Evolutionary conservation across 2,888 invertebrate genomes (phyloP).

Genomic region (Encarsia formosa): DNA sequence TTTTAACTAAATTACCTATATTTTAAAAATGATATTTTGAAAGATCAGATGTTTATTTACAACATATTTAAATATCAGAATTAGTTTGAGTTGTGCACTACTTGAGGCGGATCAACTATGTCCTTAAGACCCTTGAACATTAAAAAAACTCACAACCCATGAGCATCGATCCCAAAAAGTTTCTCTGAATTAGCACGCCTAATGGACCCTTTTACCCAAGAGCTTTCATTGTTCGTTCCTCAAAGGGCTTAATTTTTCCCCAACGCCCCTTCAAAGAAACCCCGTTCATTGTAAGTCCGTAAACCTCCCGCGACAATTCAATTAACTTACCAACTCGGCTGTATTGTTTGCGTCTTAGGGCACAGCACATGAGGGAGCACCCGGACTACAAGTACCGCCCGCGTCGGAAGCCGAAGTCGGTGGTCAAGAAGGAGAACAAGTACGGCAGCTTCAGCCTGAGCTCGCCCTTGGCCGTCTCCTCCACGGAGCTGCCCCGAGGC

Average conservation of each 20-base stretch:
- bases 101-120: too few species aligned
- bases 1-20: too few species aligned
- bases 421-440: constrained; percentile 76
- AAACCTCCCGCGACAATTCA: not conserved
- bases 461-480: constrained; percentile 54
- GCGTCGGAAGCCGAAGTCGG: constrained; percentile 79
- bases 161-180: too few species aligned
- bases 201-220: not conserved
- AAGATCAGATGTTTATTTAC: too few species aligned
- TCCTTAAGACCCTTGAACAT: too few species aligned
- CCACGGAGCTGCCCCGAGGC: constrained; percentile 33
- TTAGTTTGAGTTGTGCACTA: too few species aligned
- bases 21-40: too few species aligned
- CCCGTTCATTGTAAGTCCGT: not conserved
- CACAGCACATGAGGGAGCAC: constrained; percentile 89
- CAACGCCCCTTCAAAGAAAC: not conserved
- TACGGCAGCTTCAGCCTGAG: constrained; percentile 68
- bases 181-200: too few species aligned
- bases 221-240: not conserved
- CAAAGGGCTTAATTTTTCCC: not conserved
- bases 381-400: constrained; percentile 91
- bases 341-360: too few species aligned
- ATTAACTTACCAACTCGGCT: too few species aligned
- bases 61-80: too few species aligned
- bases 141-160: too few species aligned